These are phyloP conservation scores for Eudemis profundana DNA, from an alignment of 2,888 invertebrate species.

Conservation along the genomic window DNA sequence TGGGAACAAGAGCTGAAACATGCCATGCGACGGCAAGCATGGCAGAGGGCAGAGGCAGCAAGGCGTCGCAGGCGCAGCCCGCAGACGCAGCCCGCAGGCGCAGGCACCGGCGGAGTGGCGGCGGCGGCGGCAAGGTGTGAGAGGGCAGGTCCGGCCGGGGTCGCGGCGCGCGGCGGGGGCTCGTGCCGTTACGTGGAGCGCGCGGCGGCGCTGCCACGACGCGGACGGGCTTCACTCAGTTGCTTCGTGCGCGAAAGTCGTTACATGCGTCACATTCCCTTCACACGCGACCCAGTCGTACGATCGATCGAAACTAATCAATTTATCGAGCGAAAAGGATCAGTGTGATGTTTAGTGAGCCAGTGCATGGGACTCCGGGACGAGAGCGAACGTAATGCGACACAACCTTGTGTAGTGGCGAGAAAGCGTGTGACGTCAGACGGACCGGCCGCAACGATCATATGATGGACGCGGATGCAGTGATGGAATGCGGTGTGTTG, in stretches of 20 bases:
- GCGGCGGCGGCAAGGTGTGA: constrained; percentile 30
- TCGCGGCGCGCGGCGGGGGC: constrained; percentile 63
- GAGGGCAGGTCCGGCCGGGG: constrained; percentile 55
- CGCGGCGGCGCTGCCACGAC: constrained; percentile 74
- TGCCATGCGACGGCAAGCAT: not conserved
- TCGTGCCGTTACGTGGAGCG: constrained; percentile 77
- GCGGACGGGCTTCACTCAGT: constrained; percentile 85
- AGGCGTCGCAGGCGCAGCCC: constrained; percentile 21
- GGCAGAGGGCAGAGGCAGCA: constrained; percentile 7
- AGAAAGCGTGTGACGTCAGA: constrained; percentile 84
- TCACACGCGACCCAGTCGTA: constrained; percentile 71
- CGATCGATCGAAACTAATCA: constrained; percentile 64
- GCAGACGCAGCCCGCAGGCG: not conserved
- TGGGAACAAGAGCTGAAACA: not conserved
- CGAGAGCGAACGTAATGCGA: constrained; percentile 53
- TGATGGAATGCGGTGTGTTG: constrained; percentile 83
- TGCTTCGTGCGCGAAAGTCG: constrained; percentile 82
- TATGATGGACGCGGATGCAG: constrained; percentile 85
- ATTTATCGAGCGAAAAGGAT: constrained; percentile 58
- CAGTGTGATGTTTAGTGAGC: constrained; percentile 57
- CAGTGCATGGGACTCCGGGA: constrained; percentile 52
- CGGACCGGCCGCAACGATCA: constrained; percentile 79
- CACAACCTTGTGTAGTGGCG: constrained; percentile 73
- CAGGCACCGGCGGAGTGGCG: constrained; percentile 12
- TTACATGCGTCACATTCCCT: constrained; percentile 81